Evolutionary conservation across 1,140 invertebrate genomes (phyloP), one percentile per base, ranked within the genome.

Genomic region (Drosophila azteca): DNA sequence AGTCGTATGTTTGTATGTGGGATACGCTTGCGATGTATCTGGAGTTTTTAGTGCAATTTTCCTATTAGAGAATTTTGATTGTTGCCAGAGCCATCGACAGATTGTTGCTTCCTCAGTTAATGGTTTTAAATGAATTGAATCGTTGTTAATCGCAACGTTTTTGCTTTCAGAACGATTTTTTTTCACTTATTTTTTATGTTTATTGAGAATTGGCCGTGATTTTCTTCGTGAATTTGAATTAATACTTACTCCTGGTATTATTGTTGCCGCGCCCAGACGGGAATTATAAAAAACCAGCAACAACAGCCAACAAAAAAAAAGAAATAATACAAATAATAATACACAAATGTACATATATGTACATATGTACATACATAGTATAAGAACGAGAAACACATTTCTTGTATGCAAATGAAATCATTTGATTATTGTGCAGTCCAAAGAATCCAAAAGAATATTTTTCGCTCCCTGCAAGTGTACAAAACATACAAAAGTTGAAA

Each of bases 251-350:
- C 26, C 31, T 67, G 15, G 46, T 50, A 26, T 43, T 55, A 24
- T 60, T 71, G 8, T 39, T 51, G 20, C 39, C 52, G 60, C 60
- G 44, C 45, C 24, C 26, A 46, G 20, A 24, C 53, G 59, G 60
- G 57, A 71, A 64, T 62, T 74, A 78, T 74, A 46, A 84, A 84
- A 72, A 65, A 58, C 61, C 43, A 44, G 53, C 58, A 60, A 44
- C 35, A 35, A 5, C 53, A 60, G 65, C 5, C 6, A 43, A 44
- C 22, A 24, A 24, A 46, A 70, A 59, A 9, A 58, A 41, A 58
- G 29, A 24, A 29, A 46, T 20, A 20, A 20, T 20, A 20, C 17
- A 20, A 58, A n/a, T 24, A 4, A 29, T 17, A 66, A 52, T 41
- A 44, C 13, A 66, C 35, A 76, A n/a, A n/a, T n/a, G n/a, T 20